A percentile compares a stretch with the other conserved stretches of the same genome.
Evolutionary conservation across 2,888 invertebrate species (phyloP).

Genomic region (Polymixis lichenea): DNA sequence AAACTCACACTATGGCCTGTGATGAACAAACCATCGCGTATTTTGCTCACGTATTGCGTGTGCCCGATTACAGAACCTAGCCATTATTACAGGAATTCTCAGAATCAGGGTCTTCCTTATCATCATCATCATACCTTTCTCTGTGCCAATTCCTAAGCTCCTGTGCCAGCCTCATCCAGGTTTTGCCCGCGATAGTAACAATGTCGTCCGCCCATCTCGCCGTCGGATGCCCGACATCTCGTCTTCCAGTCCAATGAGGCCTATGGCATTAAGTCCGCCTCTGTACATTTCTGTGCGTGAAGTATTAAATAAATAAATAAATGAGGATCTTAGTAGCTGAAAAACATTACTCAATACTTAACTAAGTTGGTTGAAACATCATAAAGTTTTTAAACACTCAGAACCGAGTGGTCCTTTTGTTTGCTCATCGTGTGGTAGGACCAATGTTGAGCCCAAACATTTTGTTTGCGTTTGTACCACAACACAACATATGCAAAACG

Average conservation of each 20-base stretch:
- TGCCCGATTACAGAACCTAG: neutral
- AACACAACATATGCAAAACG: conserved; percentile 53
- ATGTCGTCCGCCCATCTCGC: too few relatives aligned
- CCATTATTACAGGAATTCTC: neutral
- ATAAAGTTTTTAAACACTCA: neutral
- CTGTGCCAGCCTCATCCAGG: too few relatives aligned
- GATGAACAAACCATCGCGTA: neutral
- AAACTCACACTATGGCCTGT: too few relatives aligned
- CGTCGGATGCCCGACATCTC: too few relatives aligned
- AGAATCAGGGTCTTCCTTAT: neutral
- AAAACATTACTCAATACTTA: neutral
- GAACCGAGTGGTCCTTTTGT: conserved; percentile 25
- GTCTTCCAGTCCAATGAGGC: too few relatives aligned
- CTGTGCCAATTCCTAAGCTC: too few relatives aligned
- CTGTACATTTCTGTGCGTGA: too few relatives aligned
- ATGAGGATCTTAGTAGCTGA: neutral
- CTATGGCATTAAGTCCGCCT: too few relatives aligned
- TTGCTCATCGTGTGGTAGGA: neutral
- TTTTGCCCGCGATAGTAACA: too few relatives aligned
- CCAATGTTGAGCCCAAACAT: conserved; percentile 16
- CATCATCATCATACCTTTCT: too few relatives aligned
- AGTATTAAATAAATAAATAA: too few relatives aligned
- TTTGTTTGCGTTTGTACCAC: conserved; percentile 19
- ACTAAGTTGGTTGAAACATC: neutral
- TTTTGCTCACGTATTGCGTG: neutral